Percentiles rank a stretch among this genome's conserved stretches.
phyloP scores from a whole-genome alignment of 2,113 vertebrate genomes.

The Prietella phreatophila region DNA sequence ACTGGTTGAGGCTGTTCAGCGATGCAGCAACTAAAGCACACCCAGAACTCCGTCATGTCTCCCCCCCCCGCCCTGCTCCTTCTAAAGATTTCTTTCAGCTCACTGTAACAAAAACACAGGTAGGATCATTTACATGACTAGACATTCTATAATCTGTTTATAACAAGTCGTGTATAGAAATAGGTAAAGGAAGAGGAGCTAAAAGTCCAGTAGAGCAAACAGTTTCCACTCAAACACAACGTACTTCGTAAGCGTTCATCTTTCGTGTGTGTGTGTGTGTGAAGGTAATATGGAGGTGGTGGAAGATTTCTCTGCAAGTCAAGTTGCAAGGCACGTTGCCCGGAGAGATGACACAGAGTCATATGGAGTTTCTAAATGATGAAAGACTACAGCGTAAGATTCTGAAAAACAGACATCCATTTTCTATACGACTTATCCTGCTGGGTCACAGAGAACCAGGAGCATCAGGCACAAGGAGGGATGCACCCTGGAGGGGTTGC shows the following conservation, averaged over 20 bases:
- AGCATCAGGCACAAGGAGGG: no score
- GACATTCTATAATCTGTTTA: neutral
- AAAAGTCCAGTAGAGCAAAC: no score
- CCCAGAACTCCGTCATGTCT: slow-evolving; percentile 83
- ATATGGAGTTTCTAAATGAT: slow-evolving; percentile 69
- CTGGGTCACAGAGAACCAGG: no score
- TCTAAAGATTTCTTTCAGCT: slow-evolving; percentile 73
- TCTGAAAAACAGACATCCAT: neutral
- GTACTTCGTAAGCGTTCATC: no score
- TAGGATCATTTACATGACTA: neutral
- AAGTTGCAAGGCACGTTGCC: slow-evolving; percentile 58
- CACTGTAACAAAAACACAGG: slow-evolving; percentile 54
- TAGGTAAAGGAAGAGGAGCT: neutral
- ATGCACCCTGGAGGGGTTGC: no score
- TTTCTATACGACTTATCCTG: no score
- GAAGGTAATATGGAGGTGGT: slow-evolving; percentile 74
- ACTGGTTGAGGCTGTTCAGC: slow-evolving; percentile 87
- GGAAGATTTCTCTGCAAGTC: slow-evolving; percentile 73
- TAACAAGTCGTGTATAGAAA: neutral
- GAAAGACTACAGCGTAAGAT: slow-evolving; percentile 68
- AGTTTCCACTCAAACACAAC: no score
- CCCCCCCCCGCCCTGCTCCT: slow-evolving; percentile 58
- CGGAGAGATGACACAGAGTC: slow-evolving; percentile 66
- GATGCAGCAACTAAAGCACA: slow-evolving; percentile 80
- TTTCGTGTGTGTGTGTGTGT: neutral